Conservation (phyloP, 2,888 invertebrate genomes). For the Itoplectis maculator region DNA sequence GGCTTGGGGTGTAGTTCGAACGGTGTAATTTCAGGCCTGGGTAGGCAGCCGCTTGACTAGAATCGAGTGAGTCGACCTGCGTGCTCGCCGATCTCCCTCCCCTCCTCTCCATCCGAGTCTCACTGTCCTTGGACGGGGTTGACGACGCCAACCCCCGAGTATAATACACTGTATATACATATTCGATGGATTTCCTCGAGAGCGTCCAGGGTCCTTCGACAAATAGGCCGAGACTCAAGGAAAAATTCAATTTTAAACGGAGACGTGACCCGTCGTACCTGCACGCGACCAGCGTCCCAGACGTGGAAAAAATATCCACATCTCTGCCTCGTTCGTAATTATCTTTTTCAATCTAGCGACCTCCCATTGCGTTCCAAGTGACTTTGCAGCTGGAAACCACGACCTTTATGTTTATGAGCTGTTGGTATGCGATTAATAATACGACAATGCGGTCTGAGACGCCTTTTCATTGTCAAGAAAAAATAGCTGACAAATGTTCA, state of each 20-base stretch:
- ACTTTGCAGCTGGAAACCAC: too few relatives aligned
- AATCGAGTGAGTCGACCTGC: slow-evolving; percentile 42
- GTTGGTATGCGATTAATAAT: too few relatives aligned
- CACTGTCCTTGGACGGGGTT: slow-evolving; percentile 41
- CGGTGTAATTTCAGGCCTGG: slow-evolving; percentile 68
- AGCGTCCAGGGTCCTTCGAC: slow-evolving; percentile 14
- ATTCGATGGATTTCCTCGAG: slow-evolving; percentile 30
- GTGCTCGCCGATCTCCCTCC: slow-evolving; percentile 13
- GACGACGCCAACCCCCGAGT: slow-evolving; percentile 29
- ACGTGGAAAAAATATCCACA: not conserved
- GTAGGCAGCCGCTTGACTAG: slow-evolving; percentile 56
- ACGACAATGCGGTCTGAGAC: not conserved
- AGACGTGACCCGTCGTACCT: slow-evolving; percentile 5
- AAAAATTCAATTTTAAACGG: slow-evolving; percentile 35
- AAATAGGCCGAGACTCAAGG: slow-evolving; percentile 33
- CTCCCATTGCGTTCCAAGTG: not conserved
- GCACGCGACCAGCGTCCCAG: not conserved
- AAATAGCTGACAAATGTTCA: too few relatives aligned
- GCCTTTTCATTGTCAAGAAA: too few relatives aligned
- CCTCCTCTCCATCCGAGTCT: not conserved
- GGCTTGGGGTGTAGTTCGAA: slow-evolving; percentile 37
- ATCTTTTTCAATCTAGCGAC: not conserved
- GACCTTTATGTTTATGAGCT: too few relatives aligned
- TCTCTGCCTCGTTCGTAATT: not conserved
- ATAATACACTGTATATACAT: not conserved